phyloP scores from a whole-genome alignment of 2,888 invertebrate species.

The Erpobdella octoculata region DNA sequence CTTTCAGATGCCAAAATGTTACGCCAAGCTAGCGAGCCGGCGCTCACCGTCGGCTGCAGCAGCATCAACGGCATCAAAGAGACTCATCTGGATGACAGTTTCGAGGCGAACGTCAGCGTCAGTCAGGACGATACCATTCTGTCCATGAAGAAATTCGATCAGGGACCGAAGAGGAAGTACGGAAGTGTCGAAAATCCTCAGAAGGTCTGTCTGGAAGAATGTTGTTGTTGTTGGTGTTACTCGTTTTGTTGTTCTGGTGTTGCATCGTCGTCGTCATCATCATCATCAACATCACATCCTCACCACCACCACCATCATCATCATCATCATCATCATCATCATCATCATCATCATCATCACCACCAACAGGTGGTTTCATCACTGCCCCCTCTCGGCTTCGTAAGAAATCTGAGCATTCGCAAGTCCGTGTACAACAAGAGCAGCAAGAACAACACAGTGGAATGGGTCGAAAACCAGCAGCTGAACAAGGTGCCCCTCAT shows the following conservation, averaged over 20 bases:
- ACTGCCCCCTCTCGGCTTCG: conserved; percentile 10
- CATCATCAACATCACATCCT: too few species aligned
- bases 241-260: too few species aligned
- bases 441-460: too few species aligned
- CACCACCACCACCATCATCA: too few species aligned
- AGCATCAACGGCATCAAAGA: conserved; percentile 53
- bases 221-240: neutral
- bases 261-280: neutral
- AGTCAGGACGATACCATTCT: conserved; percentile 56
- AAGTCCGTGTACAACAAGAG: neutral
- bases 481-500: too few species aligned
- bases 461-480: neutral
- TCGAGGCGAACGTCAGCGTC: neutral
- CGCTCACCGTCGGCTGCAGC: conserved; percentile 83
- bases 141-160: conserved; percentile 26
- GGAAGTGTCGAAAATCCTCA: neutral
- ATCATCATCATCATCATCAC: too few species aligned
- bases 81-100: neutral
- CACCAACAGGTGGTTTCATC: neutral
- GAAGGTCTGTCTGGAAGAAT: too few species aligned
- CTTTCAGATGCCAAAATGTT: conserved; percentile 6
- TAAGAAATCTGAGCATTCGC: neutral
- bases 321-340: too few species aligned
- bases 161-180: conserved; percentile 4
- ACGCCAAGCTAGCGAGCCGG: conserved; percentile 20